A percentile compares a stretch with the other conserved stretches of the same genome.
These are phyloP conservation scores for Lithosia quadra DNA, from an alignment of 2,888 invertebrate species.

Conservation along the genomic window DNA sequence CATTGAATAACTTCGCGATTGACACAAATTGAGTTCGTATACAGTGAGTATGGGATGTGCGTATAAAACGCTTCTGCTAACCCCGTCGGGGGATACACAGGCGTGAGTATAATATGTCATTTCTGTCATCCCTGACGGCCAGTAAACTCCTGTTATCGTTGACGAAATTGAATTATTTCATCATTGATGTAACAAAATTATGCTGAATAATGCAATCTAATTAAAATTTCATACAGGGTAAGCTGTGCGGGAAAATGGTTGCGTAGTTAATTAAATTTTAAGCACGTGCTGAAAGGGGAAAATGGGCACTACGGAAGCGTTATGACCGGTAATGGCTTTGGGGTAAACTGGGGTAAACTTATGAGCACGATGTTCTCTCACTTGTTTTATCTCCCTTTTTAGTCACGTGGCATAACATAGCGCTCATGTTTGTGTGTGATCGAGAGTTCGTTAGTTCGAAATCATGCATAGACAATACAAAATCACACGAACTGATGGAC, in stretches of 20 bases:
- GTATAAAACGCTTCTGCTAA: too few species aligned
- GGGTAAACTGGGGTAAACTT: neutral
- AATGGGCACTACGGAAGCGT: constrained; percentile 12
- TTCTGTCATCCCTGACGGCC: neutral
- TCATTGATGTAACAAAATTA: constrained; percentile 2
- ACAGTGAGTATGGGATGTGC: too few species aligned
- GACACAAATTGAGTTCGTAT: too few species aligned
- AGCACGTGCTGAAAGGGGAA: constrained; percentile 28
- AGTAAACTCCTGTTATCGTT: neutral
- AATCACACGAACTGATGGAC: neutral
- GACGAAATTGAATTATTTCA: neutral
- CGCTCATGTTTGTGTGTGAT: neutral
- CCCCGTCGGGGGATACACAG: neutral
- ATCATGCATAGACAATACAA: neutral
- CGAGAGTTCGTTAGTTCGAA: neutral
- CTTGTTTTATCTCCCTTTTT: neutral
- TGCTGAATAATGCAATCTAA: constrained; percentile 6
- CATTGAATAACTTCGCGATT: too few species aligned
- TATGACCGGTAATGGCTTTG: constrained; percentile 6
- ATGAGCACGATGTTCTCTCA: neutral
- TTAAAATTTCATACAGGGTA: neutral
- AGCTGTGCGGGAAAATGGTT: constrained; percentile 27
- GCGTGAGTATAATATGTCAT: neutral
- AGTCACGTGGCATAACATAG: neutral
- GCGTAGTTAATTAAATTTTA: constrained; percentile 46